These are phyloP conservation scores for Malthinus seriepunctatus DNA, from an alignment of 2,888 invertebrate genomes.

Conservation along the genomic window DNA sequence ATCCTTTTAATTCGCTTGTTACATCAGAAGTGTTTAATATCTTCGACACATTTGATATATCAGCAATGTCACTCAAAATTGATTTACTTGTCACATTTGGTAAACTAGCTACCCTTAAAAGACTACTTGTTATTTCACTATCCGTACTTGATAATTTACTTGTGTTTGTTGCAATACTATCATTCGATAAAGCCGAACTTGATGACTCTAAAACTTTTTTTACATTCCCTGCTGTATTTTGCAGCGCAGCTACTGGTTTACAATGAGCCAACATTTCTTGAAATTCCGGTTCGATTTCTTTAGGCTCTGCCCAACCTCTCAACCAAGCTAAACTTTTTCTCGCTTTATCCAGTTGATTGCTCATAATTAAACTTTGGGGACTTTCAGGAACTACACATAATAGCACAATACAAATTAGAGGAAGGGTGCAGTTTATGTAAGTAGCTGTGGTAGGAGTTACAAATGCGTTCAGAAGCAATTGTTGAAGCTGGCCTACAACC, in stretches of 20 bases:
- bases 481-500: not conserved
- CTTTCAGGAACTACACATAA: not conserved
- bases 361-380: not conserved
- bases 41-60: no score
- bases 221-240: not conserved
- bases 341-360: not conserved
- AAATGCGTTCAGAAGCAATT: not conserved
- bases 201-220: no score
- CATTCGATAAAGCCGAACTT: no score
- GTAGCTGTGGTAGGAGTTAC: not conserved
- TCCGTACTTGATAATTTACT: no score
- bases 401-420: not conserved
- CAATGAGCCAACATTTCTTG: not conserved
- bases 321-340: not conserved
- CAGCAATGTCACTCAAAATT: no score
- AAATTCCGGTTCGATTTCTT: not conserved
- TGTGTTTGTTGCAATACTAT: no score
- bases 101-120: no score
- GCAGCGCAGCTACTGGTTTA: not conserved
- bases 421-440: conserved; percentile 1
- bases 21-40: no score
- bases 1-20: no score
- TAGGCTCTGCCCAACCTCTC: not conserved
- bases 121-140: no score
- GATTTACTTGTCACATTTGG: no score